Conservation (phyloP, 2,113 vertebrate genomes). For the Sturnira hondurensis region DNA sequence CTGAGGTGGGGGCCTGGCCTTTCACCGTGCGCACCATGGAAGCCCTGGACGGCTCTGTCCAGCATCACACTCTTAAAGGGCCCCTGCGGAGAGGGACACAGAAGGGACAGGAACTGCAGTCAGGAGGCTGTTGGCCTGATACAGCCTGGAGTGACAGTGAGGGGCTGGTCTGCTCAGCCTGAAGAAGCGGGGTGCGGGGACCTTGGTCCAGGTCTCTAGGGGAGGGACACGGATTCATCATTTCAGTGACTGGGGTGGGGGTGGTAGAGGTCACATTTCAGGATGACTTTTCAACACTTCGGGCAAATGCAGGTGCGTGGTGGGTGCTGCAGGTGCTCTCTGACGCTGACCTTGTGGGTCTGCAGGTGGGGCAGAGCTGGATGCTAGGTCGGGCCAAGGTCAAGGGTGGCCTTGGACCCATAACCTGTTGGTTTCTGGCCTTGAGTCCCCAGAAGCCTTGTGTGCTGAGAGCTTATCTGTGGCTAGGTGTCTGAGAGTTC, state of each 20-base stretch:
- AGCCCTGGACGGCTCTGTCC: background rate
- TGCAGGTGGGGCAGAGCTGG: background rate
- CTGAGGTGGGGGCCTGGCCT: background rate
- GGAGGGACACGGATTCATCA: background rate
- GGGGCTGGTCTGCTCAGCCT: background rate
- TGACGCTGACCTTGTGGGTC: accelerated
- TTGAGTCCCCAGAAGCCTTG: background rate
- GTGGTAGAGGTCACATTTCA: background rate
- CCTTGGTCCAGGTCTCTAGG: accelerated
- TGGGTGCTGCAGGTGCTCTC: background rate
- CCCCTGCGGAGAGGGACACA: too few species aligned
- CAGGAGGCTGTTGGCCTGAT: background rate
- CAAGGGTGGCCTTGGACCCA: background rate
- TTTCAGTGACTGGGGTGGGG: background rate
- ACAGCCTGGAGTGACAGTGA: background rate
- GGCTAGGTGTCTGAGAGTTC: background rate
- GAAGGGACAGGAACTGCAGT: too few species aligned
- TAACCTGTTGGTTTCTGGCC: background rate
- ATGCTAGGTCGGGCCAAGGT: background rate
- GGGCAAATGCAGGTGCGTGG: accelerated
- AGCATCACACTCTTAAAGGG: background rate
- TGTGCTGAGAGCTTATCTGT: background rate
- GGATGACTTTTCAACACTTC: background rate
- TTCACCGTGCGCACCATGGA: background rate
- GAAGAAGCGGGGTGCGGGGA: background rate